These are phyloP conservation scores for Pseudomyrmex dendroicus DNA, from an alignment of 1,140 invertebrate genomes.

Conservation along the genomic window DNA sequence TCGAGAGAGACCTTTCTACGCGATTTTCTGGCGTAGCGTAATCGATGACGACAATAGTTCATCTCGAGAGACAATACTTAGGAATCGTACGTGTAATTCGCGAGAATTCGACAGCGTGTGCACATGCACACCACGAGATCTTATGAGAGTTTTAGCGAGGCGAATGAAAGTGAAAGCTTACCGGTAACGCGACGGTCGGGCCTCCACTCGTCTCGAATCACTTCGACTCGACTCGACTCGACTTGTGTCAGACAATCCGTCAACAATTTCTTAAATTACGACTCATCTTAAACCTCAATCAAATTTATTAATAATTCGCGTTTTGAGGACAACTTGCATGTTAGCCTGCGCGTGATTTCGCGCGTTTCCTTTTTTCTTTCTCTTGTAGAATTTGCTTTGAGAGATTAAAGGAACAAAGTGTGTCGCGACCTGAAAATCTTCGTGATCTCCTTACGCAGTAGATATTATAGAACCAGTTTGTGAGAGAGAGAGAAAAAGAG, in stretches of 20 bases:
- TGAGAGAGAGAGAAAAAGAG: neutral
- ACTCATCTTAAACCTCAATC: slow-evolving; percentile 20
- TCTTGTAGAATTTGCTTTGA: neutral
- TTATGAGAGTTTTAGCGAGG: slow-evolving; percentile 8
- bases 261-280: slow-evolving; percentile 28
- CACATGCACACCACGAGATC: neutral
- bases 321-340: too few species aligned
- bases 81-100: neutral
- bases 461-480: slow-evolving; percentile 35
- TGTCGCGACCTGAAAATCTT: slow-evolving; percentile 62
- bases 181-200: neutral
- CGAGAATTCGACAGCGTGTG: slow-evolving; percentile 9
- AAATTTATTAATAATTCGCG: neutral
- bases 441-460: slow-evolving; percentile 20
- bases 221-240: neutral
- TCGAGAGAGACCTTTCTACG: neutral
- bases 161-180: slow-evolving; percentile 58
- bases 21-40: neutral
- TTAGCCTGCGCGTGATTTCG: too few species aligned
- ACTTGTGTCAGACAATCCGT: neutral
- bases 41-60: neutral
- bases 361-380: neutral
- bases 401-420: slow-evolving; percentile 31
- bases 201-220: neutral
- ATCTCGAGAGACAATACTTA: neutral